phyloP scores from a whole-genome alignment of 2,113 vertebrate species.

The Galeopterus variegatus region DNA sequence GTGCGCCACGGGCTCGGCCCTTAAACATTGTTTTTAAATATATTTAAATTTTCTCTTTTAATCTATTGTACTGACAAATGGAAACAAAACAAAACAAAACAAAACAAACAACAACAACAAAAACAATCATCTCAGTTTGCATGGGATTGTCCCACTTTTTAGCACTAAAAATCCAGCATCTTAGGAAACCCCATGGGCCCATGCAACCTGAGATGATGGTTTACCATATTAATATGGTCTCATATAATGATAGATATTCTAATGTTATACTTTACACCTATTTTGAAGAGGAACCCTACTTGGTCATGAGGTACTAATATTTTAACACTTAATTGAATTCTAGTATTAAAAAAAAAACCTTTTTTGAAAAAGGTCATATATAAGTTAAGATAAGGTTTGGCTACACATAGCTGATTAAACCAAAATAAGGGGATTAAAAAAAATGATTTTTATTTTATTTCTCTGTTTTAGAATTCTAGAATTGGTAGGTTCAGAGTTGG shows the following conservation, averaged over 20 bases:
- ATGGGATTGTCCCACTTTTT: accelerated
- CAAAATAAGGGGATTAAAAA: neutral
- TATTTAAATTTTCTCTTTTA: neutral
- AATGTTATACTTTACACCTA: neutral
- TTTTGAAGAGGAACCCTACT: no score
- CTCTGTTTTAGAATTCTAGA: neutral
- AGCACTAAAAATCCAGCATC: neutral
- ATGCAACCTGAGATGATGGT: no score
- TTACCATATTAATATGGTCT: neutral
- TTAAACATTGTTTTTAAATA: neutral
- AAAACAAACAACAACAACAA: no score
- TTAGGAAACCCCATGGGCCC: neutral
- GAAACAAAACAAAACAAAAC: no score
- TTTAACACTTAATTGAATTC: neutral
- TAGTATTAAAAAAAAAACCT: neutral
- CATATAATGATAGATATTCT: neutral
- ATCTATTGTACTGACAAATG: no score
- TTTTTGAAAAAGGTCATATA: neutral
- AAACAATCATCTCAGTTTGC: neutral
- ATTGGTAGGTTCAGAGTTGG: neutral
- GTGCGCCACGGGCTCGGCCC: no score
- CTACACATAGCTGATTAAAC: neutral
- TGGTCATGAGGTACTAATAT: neutral
- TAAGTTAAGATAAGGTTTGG: neutral
- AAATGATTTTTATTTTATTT: neutral